These are phyloP conservation scores for Pygmarrhopalites habei DNA, from an alignment of 1,140 invertebrate species.

Conservation along the genomic window DNA sequence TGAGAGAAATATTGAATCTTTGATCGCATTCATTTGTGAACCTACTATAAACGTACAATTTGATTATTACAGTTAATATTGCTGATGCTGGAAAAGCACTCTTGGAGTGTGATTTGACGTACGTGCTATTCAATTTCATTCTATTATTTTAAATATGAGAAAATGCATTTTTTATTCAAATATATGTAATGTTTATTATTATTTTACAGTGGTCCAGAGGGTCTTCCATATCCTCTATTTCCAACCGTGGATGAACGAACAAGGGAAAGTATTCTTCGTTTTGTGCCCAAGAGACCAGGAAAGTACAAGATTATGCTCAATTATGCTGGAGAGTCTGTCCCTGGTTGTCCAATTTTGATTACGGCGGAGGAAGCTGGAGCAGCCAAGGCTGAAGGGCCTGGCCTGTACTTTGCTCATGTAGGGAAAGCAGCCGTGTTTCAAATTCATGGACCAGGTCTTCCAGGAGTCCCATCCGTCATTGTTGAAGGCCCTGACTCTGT, in stretches of 20 bases:
- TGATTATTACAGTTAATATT: background rate
- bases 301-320: slow-evolving; percentile 81
- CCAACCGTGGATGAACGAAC: slow-evolving; percentile 26
- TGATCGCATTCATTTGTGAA: too few species aligned
- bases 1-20: too few species aligned
- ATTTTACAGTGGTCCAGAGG: too few species aligned
- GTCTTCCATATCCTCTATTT: slow-evolving; percentile 53
- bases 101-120: too few species aligned
- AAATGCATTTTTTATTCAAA: too few species aligned
- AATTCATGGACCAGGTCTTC: slow-evolving; percentile 49
- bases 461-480: slow-evolving; percentile 46
- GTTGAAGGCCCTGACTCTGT: slow-evolving; percentile 62
- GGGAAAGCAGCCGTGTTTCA: slow-evolving; percentile 43
- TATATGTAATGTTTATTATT: too few species aligned
- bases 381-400: slow-evolving; percentile 50
- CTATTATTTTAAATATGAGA: too few species aligned
- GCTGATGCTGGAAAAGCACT: slow-evolving; percentile 71
- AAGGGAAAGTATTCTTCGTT: slow-evolving; percentile 57
- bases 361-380: slow-evolving; percentile 55
- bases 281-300: slow-evolving; percentile 77
- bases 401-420: slow-evolving; percentile 43
- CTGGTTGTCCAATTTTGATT: slow-evolving; percentile 41
- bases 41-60: slow-evolving; percentile 26
- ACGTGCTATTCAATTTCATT: too few species aligned
- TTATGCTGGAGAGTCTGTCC: slow-evolving; percentile 67